Conservation (phyloP, 2,888 invertebrate species). For the Drosophila quinaria region DNA sequence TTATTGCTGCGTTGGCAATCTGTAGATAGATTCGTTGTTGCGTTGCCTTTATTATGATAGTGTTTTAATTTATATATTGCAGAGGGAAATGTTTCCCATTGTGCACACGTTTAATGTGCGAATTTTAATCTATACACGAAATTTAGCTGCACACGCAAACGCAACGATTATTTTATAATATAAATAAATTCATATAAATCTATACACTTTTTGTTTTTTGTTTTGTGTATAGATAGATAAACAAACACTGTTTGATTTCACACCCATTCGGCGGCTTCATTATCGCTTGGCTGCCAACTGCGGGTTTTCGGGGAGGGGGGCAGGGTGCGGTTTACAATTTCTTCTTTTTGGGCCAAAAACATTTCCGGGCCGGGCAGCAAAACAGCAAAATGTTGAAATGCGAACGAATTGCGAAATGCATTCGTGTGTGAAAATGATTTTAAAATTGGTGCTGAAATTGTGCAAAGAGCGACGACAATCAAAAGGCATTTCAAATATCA, state of each 20-base stretch:
- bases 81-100: constrained; percentile 30
- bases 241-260: constrained; percentile 62
- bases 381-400: constrained; percentile 22
- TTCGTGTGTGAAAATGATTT: constrained; percentile 81
- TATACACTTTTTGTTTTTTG: constrained; percentile 13
- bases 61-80: constrained; percentile 14
- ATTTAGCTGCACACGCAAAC: constrained; percentile 62
- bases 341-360: constrained; percentile 56
- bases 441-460: constrained; percentile 72
- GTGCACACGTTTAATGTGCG: constrained; percentile 30
- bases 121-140: constrained; percentile 64
- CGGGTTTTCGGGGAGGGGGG: not conserved
- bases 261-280: constrained; percentile 66
- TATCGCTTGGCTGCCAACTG: constrained; percentile 43
- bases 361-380: constrained; percentile 56
- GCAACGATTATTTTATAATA: constrained; percentile 47
- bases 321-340: constrained; percentile 24
- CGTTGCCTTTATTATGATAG: constrained; percentile 14
- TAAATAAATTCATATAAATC: constrained; percentile 17
- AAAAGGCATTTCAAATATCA: constrained; percentile 63
- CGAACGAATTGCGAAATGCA: constrained; percentile 56
- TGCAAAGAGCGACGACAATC: constrained; percentile 67
- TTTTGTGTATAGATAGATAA: constrained; percentile 52
- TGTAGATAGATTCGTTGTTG: not conserved
- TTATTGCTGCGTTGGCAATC: constrained; percentile 33